Evolutionary conservation across 1,140 invertebrate genomes (phyloP).

Genomic region (Alviniconcha marisindica): DNA sequence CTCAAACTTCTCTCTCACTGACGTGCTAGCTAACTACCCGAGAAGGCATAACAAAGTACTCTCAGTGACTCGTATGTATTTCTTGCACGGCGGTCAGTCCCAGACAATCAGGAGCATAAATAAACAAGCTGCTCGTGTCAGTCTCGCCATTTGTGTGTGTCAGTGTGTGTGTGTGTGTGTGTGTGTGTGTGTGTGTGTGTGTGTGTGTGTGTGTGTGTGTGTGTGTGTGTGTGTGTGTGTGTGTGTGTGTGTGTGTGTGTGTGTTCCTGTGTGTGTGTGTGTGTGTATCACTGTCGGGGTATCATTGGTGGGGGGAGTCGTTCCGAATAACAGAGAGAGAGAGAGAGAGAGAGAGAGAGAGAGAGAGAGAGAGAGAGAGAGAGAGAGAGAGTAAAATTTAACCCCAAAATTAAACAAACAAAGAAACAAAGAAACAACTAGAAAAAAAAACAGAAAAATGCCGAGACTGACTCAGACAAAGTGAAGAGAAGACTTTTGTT

Average conservation of each 20-base stretch:
- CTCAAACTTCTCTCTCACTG: too few species aligned
- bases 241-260: constrained; percentile 10
- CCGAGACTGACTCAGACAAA: not conserved
- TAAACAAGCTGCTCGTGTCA: too few species aligned
- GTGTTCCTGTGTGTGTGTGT: constrained; percentile 1
- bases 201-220: constrained; percentile 11
- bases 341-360: constrained; percentile 4
- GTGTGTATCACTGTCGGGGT: not conserved
- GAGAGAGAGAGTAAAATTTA: not conserved
- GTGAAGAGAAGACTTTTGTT: not conserved
- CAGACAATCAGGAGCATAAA: too few species aligned
- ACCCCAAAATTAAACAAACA: not conserved
- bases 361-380: not conserved
- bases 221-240: constrained; percentile 8
- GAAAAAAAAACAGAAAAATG: not conserved
- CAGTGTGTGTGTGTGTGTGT: not conserved
- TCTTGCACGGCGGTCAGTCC: too few species aligned
- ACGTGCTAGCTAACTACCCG: too few species aligned
- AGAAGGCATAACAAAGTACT: too few species aligned
- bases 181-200: not conserved
- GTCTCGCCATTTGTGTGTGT: too few species aligned
- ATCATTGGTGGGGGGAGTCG: too few species aligned
- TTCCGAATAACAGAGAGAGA: not conserved
- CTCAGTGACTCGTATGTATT: too few species aligned
- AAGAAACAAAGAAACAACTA: not conserved